Base-by-base conservation (phyloP, 2,888 invertebrate genomes). In the Drosophila ezoana region DNA sequence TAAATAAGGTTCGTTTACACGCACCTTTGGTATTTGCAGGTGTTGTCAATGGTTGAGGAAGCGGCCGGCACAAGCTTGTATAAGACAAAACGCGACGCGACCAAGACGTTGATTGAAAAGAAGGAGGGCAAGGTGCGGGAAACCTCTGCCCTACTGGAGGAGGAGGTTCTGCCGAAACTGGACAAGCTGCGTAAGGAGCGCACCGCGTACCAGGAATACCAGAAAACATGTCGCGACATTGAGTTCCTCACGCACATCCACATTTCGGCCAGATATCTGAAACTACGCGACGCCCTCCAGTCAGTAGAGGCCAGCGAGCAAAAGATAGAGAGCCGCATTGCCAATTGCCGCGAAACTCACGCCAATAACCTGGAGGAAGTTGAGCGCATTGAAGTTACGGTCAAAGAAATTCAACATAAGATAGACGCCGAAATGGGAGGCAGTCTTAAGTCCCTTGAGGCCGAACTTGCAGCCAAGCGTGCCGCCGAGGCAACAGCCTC, bases 11-110 rank as follows among this genome's bases (percentile, higher is more conserved):
- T 1, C 1, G 1, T 45, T 4, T 51, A 4, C 32, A 35, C 32
- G 1, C 5, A 14, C 41, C 6, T 8, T 0, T 14, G 6, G 13
- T 62, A 56, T 66, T 0, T 66, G 5, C 84, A 97, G 96, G 97
- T 98, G 87, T 93, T 98, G 57, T 96, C 97, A 0, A 98, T 99
- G 98, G 96, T 99, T 60, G 99, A 99, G 93, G 99, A 99, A 93
- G 99, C 99, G 8, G 98, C 99, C 0, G 99, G 99, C 1, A 99
- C 99, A 0, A 95, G 97, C 85, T 96, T 98, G 95, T 99, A 99
- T 91, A 99, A 99, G 92, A 94, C 95, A 1, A 99, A 99, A 91
- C 97, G 97, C 79, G 96, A 96, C 87, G 94, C 94, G 4, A 96
- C 98, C 0, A 94, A 97, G 75, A 97, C 95, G 89, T 96, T 96